These are phyloP conservation scores for Galerucella calmariensis DNA, from an alignment of 2,888 invertebrate genomes.

Conservation along the genomic window DNA sequence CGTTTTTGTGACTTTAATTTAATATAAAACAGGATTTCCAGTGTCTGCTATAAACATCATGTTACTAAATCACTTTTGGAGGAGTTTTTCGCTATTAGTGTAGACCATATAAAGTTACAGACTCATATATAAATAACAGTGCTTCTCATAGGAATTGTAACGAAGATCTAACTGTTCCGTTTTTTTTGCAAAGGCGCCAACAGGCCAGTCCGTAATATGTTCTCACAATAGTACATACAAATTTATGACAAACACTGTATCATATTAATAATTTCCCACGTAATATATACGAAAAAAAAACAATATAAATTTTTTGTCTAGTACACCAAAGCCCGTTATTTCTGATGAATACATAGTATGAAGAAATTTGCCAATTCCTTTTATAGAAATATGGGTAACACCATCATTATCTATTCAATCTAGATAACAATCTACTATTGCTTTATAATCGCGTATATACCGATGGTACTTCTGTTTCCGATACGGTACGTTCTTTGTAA, in stretches of 20 bases:
- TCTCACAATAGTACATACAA: background rate
- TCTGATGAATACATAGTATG: constrained; percentile 21
- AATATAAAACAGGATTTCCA: constrained; percentile 20
- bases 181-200: constrained; percentile 22
- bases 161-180: constrained; percentile 25
- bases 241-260: background rate
- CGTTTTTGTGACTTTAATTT: constrained; percentile 16
- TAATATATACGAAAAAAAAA: background rate
- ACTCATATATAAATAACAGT: constrained; percentile 18
- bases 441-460: constrained; percentile 16
- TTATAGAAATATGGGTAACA: constrained; percentile 23
- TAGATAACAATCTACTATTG: constrained; percentile 24
- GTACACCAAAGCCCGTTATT: constrained; percentile 22
- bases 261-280: background rate
- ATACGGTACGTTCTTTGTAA: constrained; percentile 21
- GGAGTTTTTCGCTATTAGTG: constrained; percentile 26
- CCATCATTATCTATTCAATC: constrained; percentile 26
- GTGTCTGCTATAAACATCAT: constrained; percentile 6
- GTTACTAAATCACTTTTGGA: constrained; percentile 24
- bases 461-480: constrained; percentile 24
- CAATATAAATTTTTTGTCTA: background rate
- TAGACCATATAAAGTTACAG: constrained; percentile 21
- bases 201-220: background rate
- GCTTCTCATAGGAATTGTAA: constrained; percentile 28
- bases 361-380: constrained; percentile 32